phyloP scores from a whole-genome alignment of 2,888 invertebrate genomes.

The Urechis unicinctus region DNA sequence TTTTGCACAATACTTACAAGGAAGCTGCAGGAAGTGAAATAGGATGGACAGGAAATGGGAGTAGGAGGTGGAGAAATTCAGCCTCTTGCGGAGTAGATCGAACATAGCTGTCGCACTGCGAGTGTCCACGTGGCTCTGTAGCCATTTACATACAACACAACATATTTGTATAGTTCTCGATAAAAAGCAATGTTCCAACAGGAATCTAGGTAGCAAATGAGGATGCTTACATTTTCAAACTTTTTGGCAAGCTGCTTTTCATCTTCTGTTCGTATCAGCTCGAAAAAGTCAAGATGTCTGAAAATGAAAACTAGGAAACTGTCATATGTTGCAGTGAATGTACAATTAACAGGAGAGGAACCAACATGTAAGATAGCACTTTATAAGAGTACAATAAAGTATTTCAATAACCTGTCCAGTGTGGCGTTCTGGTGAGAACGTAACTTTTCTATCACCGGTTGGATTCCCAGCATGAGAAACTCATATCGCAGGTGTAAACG shows the following conservation, averaged over 20 bases:
- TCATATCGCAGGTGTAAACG: constrained; percentile 91
- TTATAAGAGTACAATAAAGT: too few species aligned
- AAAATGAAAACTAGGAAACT: too few species aligned
- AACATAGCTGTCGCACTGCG: constrained; percentile 91
- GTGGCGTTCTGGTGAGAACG: constrained; percentile 89
- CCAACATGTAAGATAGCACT: too few species aligned
- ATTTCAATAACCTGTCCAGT: constrained; percentile 62
- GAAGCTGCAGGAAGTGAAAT: constrained; percentile 78
- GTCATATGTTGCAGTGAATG: too few species aligned
- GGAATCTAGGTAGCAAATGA: background rate
- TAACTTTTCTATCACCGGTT: constrained; percentile 89
- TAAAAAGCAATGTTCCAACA: too few species aligned
- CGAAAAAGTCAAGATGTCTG: constrained; percentile 95
- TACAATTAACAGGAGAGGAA: too few species aligned
- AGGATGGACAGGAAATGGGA: constrained; percentile 85
- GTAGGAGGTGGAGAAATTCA: constrained; percentile 79
- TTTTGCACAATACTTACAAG: constrained; percentile 63
- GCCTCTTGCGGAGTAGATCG: constrained; percentile 76
- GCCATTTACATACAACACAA: constrained; percentile 9
- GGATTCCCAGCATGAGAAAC: constrained; percentile 91
- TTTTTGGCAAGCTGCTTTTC: constrained; percentile 86
- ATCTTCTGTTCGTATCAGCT: constrained; percentile 94
- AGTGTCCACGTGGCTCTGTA: constrained; percentile 78
- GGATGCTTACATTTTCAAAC: constrained; percentile 64
- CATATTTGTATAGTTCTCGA: too few species aligned